Evolutionary conservation across 2,113 vertebrate species (phyloP).

Genomic region (Tragelaphus strepsiceros): DNA sequence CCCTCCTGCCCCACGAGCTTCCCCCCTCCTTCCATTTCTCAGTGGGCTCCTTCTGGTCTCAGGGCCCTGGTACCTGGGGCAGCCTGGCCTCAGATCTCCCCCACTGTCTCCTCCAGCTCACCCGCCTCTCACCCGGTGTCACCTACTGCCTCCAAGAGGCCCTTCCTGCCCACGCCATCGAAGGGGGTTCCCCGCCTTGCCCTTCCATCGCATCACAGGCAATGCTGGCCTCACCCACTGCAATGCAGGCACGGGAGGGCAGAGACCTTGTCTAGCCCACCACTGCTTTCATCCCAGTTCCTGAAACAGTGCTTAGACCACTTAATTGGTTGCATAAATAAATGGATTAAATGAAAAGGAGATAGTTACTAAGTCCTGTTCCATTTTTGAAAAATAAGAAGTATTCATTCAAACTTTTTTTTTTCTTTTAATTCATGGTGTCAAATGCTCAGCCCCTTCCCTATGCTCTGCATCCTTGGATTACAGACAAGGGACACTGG

Average conservation of each 20-base stretch:
- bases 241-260: neutral
- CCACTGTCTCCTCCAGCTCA: neutral
- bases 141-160: neutral
- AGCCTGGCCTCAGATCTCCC: neutral
- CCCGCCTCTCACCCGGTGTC: neutral
- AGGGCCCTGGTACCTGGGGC: neutral
- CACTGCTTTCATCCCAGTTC: neutral
- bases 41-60: neutral
- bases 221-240: too few relatives aligned
- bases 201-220: accelerated
- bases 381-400: neutral
- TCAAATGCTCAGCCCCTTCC: neutral
- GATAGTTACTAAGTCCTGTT: neutral
- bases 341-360: neutral
- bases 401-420: neutral
- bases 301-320: neutral
- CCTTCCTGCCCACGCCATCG: too few relatives aligned
- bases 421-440: neutral
- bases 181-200: too few relatives aligned
- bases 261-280: neutral
- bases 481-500: neutral
- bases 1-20: accelerated
- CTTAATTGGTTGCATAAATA: neutral
- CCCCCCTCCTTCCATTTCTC: neutral
- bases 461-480: neutral